Percentiles rank a stretch among this genome's conserved stretches.
Conservation (phyloP, 2,797 vertebrate genomes). For the Gorsachius magnificus region DNA sequence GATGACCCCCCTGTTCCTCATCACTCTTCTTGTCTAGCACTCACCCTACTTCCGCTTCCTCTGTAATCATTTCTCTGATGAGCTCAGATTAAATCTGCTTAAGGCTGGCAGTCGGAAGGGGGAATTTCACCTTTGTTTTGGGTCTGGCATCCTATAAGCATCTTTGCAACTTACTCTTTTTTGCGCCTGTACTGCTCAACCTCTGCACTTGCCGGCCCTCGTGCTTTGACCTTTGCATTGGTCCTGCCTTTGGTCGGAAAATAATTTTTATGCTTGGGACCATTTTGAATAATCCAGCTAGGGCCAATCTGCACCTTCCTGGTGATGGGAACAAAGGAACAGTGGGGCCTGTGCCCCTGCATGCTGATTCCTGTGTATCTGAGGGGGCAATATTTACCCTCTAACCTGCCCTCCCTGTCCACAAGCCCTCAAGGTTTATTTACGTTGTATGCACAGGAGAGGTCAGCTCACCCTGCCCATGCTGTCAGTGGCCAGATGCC, state of each 20-base stretch:
- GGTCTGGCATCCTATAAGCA: background rate
- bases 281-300: background rate
- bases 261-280: background rate
- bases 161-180: background rate
- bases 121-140: background rate
- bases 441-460: background rate
- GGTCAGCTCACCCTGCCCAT: background rate
- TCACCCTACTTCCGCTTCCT: background rate
- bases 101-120: background rate
- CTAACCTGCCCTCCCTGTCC: background rate
- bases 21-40: background rate
- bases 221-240: background rate
- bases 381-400: background rate
- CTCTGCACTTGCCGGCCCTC: background rate
- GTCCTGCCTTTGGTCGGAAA: background rate
- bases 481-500: background rate
- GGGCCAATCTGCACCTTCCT: background rate
- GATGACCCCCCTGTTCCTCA: background rate
- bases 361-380: fast-evolving
- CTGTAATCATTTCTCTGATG: background rate
- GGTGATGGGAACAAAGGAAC: background rate
- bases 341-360: background rate
- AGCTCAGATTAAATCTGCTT: conserved; percentile 30
- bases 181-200: background rate
- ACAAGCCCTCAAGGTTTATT: background rate